These are phyloP conservation scores for Meriones psammophilus DNA, from an alignment of 2,797 vertebrate species.

Conservation along the genomic window DNA sequence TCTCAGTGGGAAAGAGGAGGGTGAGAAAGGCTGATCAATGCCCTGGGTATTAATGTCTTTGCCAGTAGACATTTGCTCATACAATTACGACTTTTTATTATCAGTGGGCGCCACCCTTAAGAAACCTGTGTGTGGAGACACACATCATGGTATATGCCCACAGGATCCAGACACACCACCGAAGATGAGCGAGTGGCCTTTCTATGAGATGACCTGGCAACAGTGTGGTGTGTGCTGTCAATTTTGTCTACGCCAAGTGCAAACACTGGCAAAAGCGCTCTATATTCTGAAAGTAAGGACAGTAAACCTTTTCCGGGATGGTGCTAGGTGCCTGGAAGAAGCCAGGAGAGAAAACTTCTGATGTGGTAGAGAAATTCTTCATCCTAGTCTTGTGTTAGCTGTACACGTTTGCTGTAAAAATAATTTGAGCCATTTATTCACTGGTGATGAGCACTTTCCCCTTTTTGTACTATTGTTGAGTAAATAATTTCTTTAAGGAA, in stretches of 20 bases:
- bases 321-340: not conserved
- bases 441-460: not conserved
- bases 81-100: not conserved
- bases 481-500: not conserved
- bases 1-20: not conserved
- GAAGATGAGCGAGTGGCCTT: not conserved
- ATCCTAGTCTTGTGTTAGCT: not conserved
- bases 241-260: not conserved
- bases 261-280: not conserved
- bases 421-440: not conserved
- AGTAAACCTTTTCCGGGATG: not conserved
- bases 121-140: not conserved
- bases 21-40: not conserved
- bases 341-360: not conserved
- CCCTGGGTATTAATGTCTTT: not conserved
- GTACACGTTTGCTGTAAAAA: not conserved
- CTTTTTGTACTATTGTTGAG: not conserved
- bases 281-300: not conserved
- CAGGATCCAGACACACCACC: not conserved
- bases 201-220: not conserved
- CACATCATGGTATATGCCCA: not conserved
- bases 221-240: not conserved
- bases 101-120: not conserved
- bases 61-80: not conserved
- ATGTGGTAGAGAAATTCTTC: no score